phyloP scores from a whole-genome alignment of 2,113 vertebrate species.

The Limnothrissa miodon region DNA sequence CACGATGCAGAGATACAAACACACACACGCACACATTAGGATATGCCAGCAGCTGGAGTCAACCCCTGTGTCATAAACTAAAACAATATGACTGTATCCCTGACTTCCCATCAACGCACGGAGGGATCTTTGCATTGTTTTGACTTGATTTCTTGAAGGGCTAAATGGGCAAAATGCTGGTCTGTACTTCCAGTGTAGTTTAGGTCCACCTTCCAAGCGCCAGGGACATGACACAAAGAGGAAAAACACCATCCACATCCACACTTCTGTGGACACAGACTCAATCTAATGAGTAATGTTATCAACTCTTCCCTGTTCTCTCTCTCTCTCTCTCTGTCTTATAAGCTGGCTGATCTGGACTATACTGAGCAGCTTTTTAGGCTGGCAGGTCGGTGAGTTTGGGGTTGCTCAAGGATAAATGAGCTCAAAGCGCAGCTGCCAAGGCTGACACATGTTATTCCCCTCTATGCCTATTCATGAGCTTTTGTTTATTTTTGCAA shows the following conservation, averaged over 20 bases:
- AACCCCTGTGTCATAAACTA: constrained; percentile 24
- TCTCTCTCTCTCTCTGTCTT: too few species aligned
- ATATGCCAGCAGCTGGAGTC: constrained; percentile 19
- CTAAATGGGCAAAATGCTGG: too few species aligned
- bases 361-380: neutral
- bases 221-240: neutral
- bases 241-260: neutral
- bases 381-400: neutral
- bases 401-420: neutral
- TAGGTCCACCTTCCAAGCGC: neutral
- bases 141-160: too few species aligned
- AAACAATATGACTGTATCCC: neutral
- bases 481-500: neutral
- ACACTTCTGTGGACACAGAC: neutral
- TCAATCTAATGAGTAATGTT: neutral
- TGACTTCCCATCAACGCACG: neutral
- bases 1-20: constrained; percentile 23
- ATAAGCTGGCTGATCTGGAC: neutral
- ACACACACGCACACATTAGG: constrained; percentile 6
- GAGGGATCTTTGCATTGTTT: neutral
- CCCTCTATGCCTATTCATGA: neutral
- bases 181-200: neutral
- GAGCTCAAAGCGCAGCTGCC: neutral
- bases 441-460: constrained; percentile 7
- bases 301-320: neutral